These are phyloP conservation scores for Fratercula arctica DNA, from an alignment of 2,797 vertebrate genomes.

Conservation along the genomic window DNA sequence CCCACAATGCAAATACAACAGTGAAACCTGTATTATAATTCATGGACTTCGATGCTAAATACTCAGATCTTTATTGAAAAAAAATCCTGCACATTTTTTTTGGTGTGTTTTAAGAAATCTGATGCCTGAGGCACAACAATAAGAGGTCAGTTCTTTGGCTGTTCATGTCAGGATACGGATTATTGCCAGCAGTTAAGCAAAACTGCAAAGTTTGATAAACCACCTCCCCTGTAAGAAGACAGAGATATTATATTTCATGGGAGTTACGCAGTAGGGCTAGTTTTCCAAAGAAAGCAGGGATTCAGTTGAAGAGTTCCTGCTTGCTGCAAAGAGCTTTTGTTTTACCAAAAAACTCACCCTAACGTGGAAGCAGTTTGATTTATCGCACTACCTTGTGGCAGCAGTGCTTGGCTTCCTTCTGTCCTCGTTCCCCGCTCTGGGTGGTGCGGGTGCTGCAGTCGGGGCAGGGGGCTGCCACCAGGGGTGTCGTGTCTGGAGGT, in stretches of 20 bases:
- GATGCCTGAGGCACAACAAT: background rate
- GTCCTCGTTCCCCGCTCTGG: rapidly evolving
- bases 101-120: background rate
- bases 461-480: background rate
- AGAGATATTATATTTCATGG: background rate
- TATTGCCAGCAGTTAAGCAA: background rate
- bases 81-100: background rate
- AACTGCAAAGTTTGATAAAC: background rate
- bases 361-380: background rate
- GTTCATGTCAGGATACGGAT: background rate
- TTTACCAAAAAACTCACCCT: background rate
- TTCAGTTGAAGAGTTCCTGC: background rate
- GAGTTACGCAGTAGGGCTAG: background rate
- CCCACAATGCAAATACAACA: background rate
- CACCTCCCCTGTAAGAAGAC: background rate
- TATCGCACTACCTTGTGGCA: background rate
- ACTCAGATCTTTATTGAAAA: background rate
- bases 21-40: background rate
- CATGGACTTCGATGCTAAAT: background rate
- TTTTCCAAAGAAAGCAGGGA: background rate
- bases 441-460: background rate
- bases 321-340: background rate
- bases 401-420: background rate
- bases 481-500: background rate
- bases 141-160: background rate